Evolutionary conservation across 1,140 invertebrate genomes (phyloP), one percentile per base, ranked within the genome.

Genomic region (Hycleus phaleratus): DNA sequence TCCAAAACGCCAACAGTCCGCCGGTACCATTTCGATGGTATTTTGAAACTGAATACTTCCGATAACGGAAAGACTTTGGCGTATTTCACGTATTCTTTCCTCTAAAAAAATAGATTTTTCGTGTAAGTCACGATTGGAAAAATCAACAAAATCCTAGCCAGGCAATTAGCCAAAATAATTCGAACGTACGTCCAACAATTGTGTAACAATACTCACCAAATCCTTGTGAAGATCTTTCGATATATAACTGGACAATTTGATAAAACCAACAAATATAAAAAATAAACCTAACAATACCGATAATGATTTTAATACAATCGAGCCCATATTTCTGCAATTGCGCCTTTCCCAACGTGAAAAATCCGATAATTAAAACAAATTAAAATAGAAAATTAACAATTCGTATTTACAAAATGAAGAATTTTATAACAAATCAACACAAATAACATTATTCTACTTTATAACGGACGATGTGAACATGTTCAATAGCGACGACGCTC

Each of bases 171-270:
- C 79, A 80, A 78, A 75, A 77, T 76, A 54, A 4, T 55, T 58
- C 53, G 61, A 59, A 68, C 18, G 63, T 59, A 32, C 4, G 63
- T 59, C 53, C 26, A 47, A 44, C 11, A 50, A 58, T 67, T 66
- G 63, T 65, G 57, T 68, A 67, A 65, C 57, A 54, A 43, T 53
- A 79, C 85, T 85, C 77, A 97, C 95, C 86, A 97, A 84, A 80
- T 97, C 94, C 82, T 93, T 95, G 75, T 97, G 93, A 50, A 97
- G 82, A 75, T 97, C 94, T 78, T 91, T 91, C 68, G 91, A 96
- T 55, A 97, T 85, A 61, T 87, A 82, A 59, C 92, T 91, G 56
- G 93, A 91, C 49, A 97, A 77, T 80, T 97, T 97, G 67, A 96
- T 87, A 18, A 87, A 87, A 46, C 94, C 94, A 57, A 96, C 89